Conservation (phyloP, 53 echinoderm and acorn worm genomes). For the Echinarachnius parma region DNA sequence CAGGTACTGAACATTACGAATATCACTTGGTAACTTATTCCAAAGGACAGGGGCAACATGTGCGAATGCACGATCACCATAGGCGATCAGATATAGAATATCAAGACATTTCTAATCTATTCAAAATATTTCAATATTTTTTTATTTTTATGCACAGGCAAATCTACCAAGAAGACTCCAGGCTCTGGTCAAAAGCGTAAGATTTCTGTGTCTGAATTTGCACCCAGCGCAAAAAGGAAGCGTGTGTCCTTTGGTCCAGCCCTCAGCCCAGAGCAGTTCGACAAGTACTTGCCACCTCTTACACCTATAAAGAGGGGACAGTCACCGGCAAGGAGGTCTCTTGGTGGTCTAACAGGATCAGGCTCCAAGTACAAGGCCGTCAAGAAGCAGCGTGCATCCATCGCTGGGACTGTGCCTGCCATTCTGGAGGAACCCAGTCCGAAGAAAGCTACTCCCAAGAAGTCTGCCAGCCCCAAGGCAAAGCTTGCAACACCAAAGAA, state of each 20-base stretch:
- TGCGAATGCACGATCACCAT: too few relatives aligned
- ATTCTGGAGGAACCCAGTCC: conserved; percentile 46
- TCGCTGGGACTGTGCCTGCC: conserved; percentile 39
- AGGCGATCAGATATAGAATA: too few relatives aligned
- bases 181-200: conserved; percentile 80
- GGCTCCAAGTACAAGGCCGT: too few relatives aligned
- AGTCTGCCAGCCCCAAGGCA: conserved; percentile 14
- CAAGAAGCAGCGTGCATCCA: conserved; percentile 68
- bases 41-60: too few relatives aligned
- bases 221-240: conserved; percentile 84
- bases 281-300: conserved; percentile 82
- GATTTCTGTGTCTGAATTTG: conserved; percentile 47
- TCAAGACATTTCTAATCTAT: too few relatives aligned
- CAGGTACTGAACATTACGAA: too few relatives aligned
- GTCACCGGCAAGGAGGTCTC: conserved; percentile 70
- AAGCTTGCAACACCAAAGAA: conserved; percentile 47
- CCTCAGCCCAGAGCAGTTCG: conserved; percentile 95
- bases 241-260: conserved; percentile 95
- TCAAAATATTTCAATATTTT: too few relatives aligned
- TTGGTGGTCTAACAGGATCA: conserved; percentile 45
- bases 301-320: conserved; percentile 91
- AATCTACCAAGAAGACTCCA: conserved; percentile 55
- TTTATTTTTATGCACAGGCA: too few relatives aligned
- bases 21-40: too few relatives aligned
- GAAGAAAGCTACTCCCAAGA: conserved; percentile 14